A percentile compares a stretch with the other conserved stretches of the same genome.
phyloP scores from a whole-genome alignment of 2,113 vertebrate genomes.

The Zapus hudsonius region DNA sequence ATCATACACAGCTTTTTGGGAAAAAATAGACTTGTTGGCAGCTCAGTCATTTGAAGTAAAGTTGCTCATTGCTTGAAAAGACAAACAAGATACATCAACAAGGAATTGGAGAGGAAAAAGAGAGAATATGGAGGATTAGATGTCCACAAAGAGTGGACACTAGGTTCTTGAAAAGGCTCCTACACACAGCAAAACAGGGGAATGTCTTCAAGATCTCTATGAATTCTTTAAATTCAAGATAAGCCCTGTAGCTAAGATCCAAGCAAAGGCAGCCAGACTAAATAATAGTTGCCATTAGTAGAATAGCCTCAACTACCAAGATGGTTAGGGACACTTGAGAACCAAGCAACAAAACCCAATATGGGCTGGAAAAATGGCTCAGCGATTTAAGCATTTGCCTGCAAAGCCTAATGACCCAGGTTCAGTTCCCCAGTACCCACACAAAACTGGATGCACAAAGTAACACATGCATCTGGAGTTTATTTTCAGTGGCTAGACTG shows the following conservation, averaged over 20 bases:
- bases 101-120: neutral
- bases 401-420: no score
- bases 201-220: neutral
- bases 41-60: neutral
- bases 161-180: neutral
- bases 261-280: neutral
- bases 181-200: neutral
- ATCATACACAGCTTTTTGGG: neutral
- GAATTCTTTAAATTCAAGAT: neutral
- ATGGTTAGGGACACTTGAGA: neutral
- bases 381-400: no score
- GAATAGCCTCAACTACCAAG: neutral
- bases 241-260: neutral
- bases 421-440: no score
- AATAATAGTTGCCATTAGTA: neutral
- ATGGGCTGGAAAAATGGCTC: no score
- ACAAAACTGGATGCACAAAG: no score
- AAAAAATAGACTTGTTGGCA: neutral
- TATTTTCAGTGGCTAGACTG: no score
- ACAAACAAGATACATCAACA: neutral
- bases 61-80: conserved; percentile 24
- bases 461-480: no score
- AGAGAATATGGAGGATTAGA: neutral
- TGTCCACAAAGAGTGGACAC: neutral
- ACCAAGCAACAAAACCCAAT: no score